Percentiles rank a stretch among this genome's conserved stretches.
phyloP scores from a whole-genome alignment of 2,113 vertebrate genomes.

The Perognathus longimembris region DNA sequence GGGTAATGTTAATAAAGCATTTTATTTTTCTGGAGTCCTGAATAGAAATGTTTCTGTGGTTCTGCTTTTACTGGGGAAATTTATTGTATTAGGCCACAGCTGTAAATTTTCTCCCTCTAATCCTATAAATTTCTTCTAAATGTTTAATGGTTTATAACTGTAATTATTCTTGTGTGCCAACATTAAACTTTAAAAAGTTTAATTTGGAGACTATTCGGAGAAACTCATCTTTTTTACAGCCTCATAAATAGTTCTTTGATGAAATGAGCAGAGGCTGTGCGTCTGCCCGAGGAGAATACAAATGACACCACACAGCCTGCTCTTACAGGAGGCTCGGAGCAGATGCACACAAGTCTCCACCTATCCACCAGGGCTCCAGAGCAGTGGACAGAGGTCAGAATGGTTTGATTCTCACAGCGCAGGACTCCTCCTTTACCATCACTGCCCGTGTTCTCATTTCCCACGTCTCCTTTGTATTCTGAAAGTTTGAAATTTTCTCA shows the following conservation, averaged over 20 bases:
- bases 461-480: background rate
- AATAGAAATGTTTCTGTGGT: slow-evolving; percentile 82
- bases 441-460: background rate
- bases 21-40: slow-evolving; percentile 72
- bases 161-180: slow-evolving; percentile 90
- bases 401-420: background rate
- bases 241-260: slow-evolving; percentile 90
- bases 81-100: slow-evolving; percentile 84
- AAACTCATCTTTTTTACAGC: slow-evolving; percentile 91
- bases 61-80: slow-evolving; percentile 84
- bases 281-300: slow-evolving; percentile 86
- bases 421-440: background rate
- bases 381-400: background rate
- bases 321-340: slow-evolving; percentile 38
- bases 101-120: slow-evolving; percentile 86
- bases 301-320: slow-evolving; percentile 77
- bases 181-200: slow-evolving; percentile 93
- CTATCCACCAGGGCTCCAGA: slow-evolving; percentile 43
- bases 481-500: background rate
- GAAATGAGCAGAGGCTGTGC: slow-evolving; percentile 86
- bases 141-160: slow-evolving; percentile 90
- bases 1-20: slow-evolving; percentile 73
- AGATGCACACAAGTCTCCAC: slow-evolving; percentile 64
- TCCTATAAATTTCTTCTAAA: slow-evolving; percentile 90
- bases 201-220: slow-evolving; percentile 89